Percentiles rank a stretch among this genome's conserved stretches.
These are phyloP conservation scores for Bombus polaris DNA, from an alignment of 1,140 invertebrate genomes.

Conservation along the genomic window DNA sequence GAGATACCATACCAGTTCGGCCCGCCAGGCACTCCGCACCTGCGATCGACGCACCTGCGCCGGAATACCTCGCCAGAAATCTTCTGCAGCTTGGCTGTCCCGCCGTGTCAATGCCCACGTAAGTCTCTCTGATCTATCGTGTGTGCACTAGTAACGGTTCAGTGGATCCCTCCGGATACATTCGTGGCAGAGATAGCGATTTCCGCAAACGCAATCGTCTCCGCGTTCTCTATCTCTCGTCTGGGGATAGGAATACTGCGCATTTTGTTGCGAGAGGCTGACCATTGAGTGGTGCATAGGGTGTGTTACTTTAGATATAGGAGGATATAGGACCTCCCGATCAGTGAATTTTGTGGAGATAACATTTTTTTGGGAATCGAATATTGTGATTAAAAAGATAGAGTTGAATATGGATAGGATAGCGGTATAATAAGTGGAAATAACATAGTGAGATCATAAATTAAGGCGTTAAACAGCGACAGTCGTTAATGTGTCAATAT, in stretches of 20 bases:
- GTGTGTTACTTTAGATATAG: not conserved
- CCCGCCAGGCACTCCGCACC: slow-evolving; percentile 64
- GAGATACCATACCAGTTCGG: slow-evolving; percentile 50
- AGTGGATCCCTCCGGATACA: not conserved
- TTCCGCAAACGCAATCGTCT: not conserved
- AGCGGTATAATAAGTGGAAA: too few species aligned
- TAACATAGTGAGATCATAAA: too few species aligned
- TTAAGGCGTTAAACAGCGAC: too few species aligned
- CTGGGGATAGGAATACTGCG: slow-evolving; percentile 1
- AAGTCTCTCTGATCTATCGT: slow-evolving; percentile 62
- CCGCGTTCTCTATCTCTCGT: not conserved
- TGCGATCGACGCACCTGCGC: slow-evolving; percentile 72
- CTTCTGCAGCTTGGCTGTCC: slow-evolving; percentile 79
- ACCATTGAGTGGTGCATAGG: not conserved
- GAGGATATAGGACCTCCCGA: not conserved
- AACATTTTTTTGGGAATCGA: too few species aligned
- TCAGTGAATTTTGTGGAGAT: not conserved
- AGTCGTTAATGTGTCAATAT: too few species aligned
- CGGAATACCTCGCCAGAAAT: slow-evolving; percentile 75
- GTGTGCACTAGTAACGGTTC: not conserved
- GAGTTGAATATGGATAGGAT: not conserved
- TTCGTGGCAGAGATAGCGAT: not conserved
- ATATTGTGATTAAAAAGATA: not conserved
- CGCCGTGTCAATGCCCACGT: slow-evolving; percentile 77
- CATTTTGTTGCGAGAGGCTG: not conserved